Base-by-base conservation (phyloP, 1,140 invertebrate species). In the Aphelenchoides besseyi region DNA sequence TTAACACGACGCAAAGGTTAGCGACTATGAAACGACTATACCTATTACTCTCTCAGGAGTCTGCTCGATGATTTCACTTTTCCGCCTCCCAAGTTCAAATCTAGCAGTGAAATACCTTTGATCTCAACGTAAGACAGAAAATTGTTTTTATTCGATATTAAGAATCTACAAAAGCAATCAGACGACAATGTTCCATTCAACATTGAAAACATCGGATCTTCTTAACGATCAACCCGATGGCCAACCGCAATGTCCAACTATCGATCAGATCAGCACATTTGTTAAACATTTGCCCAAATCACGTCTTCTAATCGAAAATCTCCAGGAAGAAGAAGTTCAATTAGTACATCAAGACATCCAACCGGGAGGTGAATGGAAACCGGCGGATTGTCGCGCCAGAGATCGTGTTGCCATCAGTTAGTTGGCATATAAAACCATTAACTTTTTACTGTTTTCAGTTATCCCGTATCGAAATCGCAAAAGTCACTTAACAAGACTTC, bases 381-480 rank as follows among this genome's bases (percentile, higher is more conserved):
- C 80, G 0, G 8, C 32, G n/a, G 68, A 83, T 69, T 83, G 80
- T 61, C 53, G 36, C 8, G 48, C 78, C 2, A 70, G 63, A 37
- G 61, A 80, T n/a, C n/a, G n/a, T n/a, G n/a, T n/a, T n/a, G n/a
- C 55, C 74, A 78, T 62, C 68, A 76, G 30, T 63, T 62, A 9
- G 18, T 62, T 9, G 2, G 48, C 18, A 29, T 30, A 16, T 26
- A 12, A 16, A 2, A 23, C 23, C 12, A 53, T 61, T 57, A 18
- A 26, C 16, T n/a, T n/a, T n/a, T n/a, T n/a, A n/a, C n/a, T n/a
- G n/a, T 76, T 12, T 3, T 68, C 74, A 57, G 90, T 96, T 71
- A 88, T 97, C 37, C 93, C 93, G 2, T 96, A 94, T 82, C 87
- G 94, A 71, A 91, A 95, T 79, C 88, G 95, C 57, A 86, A 90